A percentile compares a stretch with the other conserved stretches of the same genome.
Evolutionary conservation across 2,113 vertebrate species (phyloP).

Genomic region (Nestor notabilis): DNA sequence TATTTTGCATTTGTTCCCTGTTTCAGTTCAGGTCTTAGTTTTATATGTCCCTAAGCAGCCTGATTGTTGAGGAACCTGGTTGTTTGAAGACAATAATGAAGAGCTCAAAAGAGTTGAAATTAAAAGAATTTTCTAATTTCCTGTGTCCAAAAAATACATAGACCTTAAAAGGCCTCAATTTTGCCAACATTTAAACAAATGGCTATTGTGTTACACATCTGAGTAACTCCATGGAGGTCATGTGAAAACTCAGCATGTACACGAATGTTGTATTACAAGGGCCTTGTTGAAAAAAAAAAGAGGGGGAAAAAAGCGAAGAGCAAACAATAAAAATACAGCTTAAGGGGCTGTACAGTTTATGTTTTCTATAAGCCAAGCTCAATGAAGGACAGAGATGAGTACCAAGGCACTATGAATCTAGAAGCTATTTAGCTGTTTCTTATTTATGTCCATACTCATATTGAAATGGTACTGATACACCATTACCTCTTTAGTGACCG

Average conservation of each 20-base stretch:
- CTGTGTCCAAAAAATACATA: neutral
- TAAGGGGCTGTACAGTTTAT: neutral
- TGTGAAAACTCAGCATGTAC: neutral
- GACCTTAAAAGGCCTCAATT: neutral
- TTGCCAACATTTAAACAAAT: neutral
- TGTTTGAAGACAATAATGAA: neutral
- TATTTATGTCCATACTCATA: neutral
- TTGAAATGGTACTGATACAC: neutral
- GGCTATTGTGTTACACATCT: neutral
- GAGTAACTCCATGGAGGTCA: neutral
- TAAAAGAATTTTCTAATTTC: neutral
- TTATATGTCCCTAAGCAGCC: neutral
- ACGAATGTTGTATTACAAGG: neutral
- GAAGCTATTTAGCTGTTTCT: neutral
- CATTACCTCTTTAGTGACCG: slow-evolving; percentile 84
- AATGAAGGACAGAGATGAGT: neutral
- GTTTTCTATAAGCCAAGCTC: neutral
- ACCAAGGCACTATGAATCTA: neutral
- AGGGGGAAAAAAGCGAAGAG: neutral
- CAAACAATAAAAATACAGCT: neutral
- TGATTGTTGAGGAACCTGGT: neutral
- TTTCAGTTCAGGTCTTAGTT: neutral
- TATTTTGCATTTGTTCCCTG: neutral
- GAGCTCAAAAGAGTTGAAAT: neutral
- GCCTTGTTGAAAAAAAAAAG: neutral